Conservation (phyloP, 2,888 invertebrate species). For the Xanthia icteritia region DNA sequence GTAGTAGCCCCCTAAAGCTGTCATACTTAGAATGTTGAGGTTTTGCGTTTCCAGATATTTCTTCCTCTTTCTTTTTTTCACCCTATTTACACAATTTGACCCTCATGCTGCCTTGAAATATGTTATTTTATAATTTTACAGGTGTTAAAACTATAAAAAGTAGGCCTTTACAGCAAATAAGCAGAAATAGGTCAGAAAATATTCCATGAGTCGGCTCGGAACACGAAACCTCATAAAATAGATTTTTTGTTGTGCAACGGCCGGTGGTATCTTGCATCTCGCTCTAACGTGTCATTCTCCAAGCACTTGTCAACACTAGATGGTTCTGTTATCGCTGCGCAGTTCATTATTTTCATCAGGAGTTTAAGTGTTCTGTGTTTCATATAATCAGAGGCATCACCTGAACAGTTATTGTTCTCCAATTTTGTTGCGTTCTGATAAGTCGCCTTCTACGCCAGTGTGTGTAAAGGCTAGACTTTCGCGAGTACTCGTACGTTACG, state of each 20-base stretch:
- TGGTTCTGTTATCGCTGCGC: constrained; percentile 86
- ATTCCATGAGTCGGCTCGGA: constrained; percentile 80
- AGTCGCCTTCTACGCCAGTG: constrained; percentile 97
- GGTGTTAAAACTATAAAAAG: constrained; percentile 14
- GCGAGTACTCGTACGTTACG: constrained; percentile 75
- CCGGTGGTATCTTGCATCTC: constrained; percentile 76
- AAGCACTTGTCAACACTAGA: constrained; percentile 83
- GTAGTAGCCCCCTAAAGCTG: constrained; percentile 70
- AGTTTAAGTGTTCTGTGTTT: too few relatives aligned
- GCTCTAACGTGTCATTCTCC: constrained; percentile 78
- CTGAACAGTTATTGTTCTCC: constrained; percentile 77
- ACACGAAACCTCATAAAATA: constrained; percentile 85
- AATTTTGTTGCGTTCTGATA: constrained; percentile 80
- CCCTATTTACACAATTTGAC: constrained; percentile 42
- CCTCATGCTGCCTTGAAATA: background rate
- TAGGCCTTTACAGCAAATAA: background rate
- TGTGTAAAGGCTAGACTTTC: constrained; percentile 94
- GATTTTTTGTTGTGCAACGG: constrained; percentile 73
- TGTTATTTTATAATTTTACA: constrained; percentile 1
- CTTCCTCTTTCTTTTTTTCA: constrained; percentile 68
- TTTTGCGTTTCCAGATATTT: constrained; percentile 86
- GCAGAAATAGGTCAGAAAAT: constrained; percentile 60
- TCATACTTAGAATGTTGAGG: constrained; percentile 78
- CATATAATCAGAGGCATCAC: constrained; percentile 79
- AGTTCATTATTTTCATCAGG: constrained; percentile 81